Evolutionary conservation across 37 sponge, comb jelly and placozoan genomes (phyloP), one percentile per base, ranked within the genome.

Genomic region (Theonella swinhoei): DNA sequence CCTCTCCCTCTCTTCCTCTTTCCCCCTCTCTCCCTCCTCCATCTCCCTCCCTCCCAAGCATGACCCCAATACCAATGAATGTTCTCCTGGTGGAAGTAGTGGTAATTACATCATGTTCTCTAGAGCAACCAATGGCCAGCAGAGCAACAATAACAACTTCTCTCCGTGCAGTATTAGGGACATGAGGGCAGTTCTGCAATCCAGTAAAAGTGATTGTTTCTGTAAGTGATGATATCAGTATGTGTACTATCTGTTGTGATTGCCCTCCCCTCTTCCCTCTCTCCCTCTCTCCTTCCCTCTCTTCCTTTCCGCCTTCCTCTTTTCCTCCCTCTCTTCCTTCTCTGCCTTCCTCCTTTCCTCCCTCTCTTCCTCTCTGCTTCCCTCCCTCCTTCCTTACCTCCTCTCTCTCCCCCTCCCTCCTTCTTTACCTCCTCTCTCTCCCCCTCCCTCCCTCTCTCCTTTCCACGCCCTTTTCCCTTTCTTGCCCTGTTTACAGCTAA

Each of bases 41-140:
- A 40, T 8, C 1, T 35, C 42, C 25, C 42, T 35, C 42, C 75
- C 1, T 35, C 42, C 47, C 42, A 40, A 88, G 78, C 90, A 94
- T 79, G 94, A 89, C 65, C 88, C 88, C 11, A 20, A 43, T 3
- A 36, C 66, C n/a, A 42, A 38, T 1, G 54, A n/a, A 14, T 90
- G 91, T 32, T 73, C 91, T 23, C 91, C 96, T 0, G 90, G 88
- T 8, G 41, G 72, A 30, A 24, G 39, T 3, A 79, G 47, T 20
- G 99, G 99, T 17, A 99, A 97, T 81, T 99, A 82, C 85, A 87
- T 99, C 83, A 99, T 99, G 99, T 99, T 93, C 66, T 77, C 90
- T 0, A 79, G 84, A 22, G 99, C 99, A 0, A 97, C 96, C 11
- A 95, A 93, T 58, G 99, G 99, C 9, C 67, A 73, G 14, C 89